Evolutionary conservation across 2,888 invertebrate species (phyloP).

Genomic region (Napeogenes sylphis): DNA sequence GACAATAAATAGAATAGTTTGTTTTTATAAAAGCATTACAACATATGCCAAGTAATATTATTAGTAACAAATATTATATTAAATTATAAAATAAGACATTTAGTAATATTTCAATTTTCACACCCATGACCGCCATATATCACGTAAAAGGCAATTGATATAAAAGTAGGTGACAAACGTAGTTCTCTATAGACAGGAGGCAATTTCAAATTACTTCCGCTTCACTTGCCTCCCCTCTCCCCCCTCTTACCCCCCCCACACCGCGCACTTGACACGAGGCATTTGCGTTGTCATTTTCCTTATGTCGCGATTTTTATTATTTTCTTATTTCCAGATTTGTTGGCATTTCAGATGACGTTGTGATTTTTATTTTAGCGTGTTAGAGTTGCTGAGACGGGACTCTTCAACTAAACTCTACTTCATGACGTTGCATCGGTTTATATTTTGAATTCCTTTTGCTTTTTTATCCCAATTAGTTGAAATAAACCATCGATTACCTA

Average conservation of each 20-base stretch:
- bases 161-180: constrained; percentile 51
- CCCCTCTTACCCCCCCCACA: constrained; percentile 22
- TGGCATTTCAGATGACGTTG: constrained; percentile 18
- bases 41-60: too few relatives aligned
- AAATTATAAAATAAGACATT: background rate
- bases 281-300: constrained; percentile 42
- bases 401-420: background rate
- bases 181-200: constrained; percentile 39
- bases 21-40: too few relatives aligned
- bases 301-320: constrained; percentile 39
- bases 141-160: constrained; percentile 43
- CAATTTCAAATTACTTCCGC: constrained; percentile 59
- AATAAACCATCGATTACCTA: too few relatives aligned
- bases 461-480: too few relatives aligned
- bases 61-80: too few relatives aligned
- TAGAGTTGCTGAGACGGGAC: background rate
- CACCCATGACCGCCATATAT: constrained; percentile 16
- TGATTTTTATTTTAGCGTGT: constrained; percentile 20
- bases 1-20: too few relatives aligned
- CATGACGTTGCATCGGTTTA: too few relatives aligned
- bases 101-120: constrained; percentile 2
- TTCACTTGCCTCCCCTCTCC: constrained; percentile 47
- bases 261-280: constrained; percentile 39
- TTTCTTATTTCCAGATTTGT: constrained; percentile 33
- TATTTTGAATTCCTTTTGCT: too few relatives aligned